Evolutionary conservation across 2,797 vertebrate species (phyloP), one percentile per base, ranked within the genome.

Genomic region (Danio choprae): DNA sequence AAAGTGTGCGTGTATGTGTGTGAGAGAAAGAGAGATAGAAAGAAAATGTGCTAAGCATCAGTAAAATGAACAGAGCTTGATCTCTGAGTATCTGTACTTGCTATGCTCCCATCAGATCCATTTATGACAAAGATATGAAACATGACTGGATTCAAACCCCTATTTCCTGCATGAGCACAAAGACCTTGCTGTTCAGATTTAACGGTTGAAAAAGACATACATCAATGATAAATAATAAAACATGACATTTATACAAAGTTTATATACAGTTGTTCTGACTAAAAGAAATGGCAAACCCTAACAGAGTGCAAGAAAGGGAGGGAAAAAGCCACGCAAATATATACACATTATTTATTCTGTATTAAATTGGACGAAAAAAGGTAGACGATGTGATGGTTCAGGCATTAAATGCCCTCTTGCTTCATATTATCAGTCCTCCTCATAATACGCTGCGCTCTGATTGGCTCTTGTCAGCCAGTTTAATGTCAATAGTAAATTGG

Each of bases 401-500:
- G 90, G 88, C 88, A 91, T 91, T 91, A 92, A 93, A 88, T 86
- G 84, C 82, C 85, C 89, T 86, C 88, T 90, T 91, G 89, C 84
- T 91, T 88, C 84, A 80, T 91, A 95, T 95, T 94, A 95, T 88
- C 90, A 91, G 92, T 93, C 90, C 92, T 93, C 91, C 85, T 89
- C 87, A 87, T 59, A 81, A 87, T 85, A 80, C 76, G 72, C 87
- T 81, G 69, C 80, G 89, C 88, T 77, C 86, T 87, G 91, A 94
- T 92, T 94, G 94, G 90, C 91, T 90, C 84, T 79, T 91, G 93
- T 93, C 93, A 88, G 93, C 86, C 92, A 89, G 90, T 94, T 93
- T 95, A 94, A 87, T 93, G 95, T 96, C 95, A 95, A 92, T 81
- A 95, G 94, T 92, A 96, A 97, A 96, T 92, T 93, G 94, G 95